Evolutionary conservation across 2,797 vertebrate genomes (phyloP), one percentile per base, ranked within the genome.

Genomic region (Graptemys geographica): DNA sequence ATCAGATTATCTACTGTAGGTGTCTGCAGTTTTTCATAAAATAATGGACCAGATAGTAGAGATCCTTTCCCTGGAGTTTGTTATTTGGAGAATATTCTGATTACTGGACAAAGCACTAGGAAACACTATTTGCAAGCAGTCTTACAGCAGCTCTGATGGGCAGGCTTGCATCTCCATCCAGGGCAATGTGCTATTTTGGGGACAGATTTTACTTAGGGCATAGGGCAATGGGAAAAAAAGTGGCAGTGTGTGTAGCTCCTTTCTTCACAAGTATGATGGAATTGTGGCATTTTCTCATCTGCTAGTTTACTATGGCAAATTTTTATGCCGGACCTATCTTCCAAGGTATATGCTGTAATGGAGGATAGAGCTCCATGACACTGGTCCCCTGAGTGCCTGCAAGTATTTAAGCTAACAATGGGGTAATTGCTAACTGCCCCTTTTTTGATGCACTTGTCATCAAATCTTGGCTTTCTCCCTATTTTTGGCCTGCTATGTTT

Each of bases 161-260:
- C 1, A 0, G 6, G 18, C 59, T 3, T 55, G 18, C 28, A 13
- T 28, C 51, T 72, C 12, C 89, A 0, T 25, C 15, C 59, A 52
- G 31, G 25, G n/a, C 1, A 83, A 85, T 52, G 52, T 56, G 5
- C 49, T 65, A 4, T 51, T 84, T 72, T 13, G 53, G 74, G 79
- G 28, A 47, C 28, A 28, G 2, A 12, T 52, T 86, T 86, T 89
- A 31, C n/a, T 89, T 89, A 52, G 18, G 37, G 27, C 37, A 44
- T 7, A 52, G 51, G 59, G 37, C 52, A 33, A 33, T 23, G n/a
- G 33, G 31, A 51, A 55, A 33, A 37, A 33, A 81, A 7, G 18
- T n/a, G 72, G 72, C 28, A 47, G 28, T 74, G 33, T n/a, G 28
- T 69, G 65, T 69, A 37, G 52, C 21, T 55, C 79, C n/a, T 18